Percentiles rank a stretch among this genome's conserved stretches.
Conservation (phyloP, 2,888 invertebrate species). For the Drosophila cracens region DNA sequence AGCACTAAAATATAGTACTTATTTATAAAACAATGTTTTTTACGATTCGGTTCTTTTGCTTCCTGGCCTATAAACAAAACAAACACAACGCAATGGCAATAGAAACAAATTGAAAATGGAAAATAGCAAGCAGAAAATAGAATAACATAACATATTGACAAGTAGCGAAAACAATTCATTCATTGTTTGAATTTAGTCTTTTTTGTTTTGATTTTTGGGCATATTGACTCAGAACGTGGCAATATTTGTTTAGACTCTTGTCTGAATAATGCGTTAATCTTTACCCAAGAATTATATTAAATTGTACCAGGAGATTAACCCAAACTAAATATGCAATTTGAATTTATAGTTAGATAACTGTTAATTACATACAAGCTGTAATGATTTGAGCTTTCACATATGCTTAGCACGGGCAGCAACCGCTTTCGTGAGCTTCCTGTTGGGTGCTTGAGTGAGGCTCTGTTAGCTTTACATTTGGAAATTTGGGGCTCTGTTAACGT, state of each 20-base stretch:
- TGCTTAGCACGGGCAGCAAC: slow-evolving; percentile 42
- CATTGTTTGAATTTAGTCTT: slow-evolving; percentile 61
- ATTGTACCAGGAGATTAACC: neutral
- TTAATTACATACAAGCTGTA: slow-evolving; percentile 5
- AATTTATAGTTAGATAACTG: neutral
- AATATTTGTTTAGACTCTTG: slow-evolving; percentile 26
- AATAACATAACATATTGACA: slow-evolving; percentile 69
- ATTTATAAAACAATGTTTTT: slow-evolving; percentile 73
- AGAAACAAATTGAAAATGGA: slow-evolving; percentile 21
- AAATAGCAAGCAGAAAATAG: slow-evolving; percentile 38
- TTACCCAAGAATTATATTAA: neutral
- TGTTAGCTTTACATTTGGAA: slow-evolving; percentile 27
- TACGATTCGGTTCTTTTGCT: slow-evolving; percentile 51
- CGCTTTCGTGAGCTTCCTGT: slow-evolving; percentile 30
- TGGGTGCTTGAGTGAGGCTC: slow-evolving; percentile 4
- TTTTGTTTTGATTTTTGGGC: slow-evolving; percentile 13
- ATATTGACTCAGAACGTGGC: slow-evolving; percentile 12
- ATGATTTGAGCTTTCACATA: slow-evolving; percentile 30
- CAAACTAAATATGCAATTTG: neutral
- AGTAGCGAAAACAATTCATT: slow-evolving; percentile 75
- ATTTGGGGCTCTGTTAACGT: neutral
- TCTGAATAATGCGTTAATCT: slow-evolving; percentile 19
- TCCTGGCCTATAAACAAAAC: slow-evolving; percentile 71
- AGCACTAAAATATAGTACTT: slow-evolving; percentile 41
- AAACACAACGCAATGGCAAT: slow-evolving; percentile 9